A percentile compares a stretch with the other conserved stretches of the same genome.
These are phyloP conservation scores for Eueides isabella DNA, from an alignment of 1,140 invertebrate genomes.

Conservation along the genomic window DNA sequence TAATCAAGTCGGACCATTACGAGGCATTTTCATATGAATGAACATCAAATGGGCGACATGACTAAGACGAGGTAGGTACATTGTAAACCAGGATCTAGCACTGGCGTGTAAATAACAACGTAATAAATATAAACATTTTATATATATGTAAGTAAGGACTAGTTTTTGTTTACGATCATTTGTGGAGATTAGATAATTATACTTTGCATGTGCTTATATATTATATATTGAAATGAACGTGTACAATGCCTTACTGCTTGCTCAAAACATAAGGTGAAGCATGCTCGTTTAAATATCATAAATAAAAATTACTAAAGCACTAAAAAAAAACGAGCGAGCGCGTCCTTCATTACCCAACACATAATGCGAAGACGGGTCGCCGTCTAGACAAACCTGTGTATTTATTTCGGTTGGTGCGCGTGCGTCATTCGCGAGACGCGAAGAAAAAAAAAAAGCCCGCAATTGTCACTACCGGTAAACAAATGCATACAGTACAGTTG, in stretches of 20 bases:
- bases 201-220: neutral
- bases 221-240: neutral
- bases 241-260: no score
- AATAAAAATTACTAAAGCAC: neutral
- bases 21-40: slow-evolving; percentile 35
- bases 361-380: slow-evolving; percentile 39
- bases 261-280: no score
- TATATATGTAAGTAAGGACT: neutral
- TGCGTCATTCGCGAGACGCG: slow-evolving; percentile 46
- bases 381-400: slow-evolving; percentile 43
- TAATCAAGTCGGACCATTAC: slow-evolving; percentile 30
- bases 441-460: slow-evolving; percentile 35
- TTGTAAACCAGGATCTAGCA: slow-evolving; percentile 6
- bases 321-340: slow-evolving; percentile 10
- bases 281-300: neutral
- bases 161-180: slow-evolving; percentile 6
- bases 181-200: neutral
- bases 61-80: slow-evolving; percentile 20
- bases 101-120: slow-evolving; percentile 1
- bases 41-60: slow-evolving; percentile 29
- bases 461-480: slow-evolving; percentile 32
- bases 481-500: slow-evolving; percentile 33
- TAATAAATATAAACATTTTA: neutral
- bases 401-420: slow-evolving; percentile 44
- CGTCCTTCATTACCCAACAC: slow-evolving; percentile 36